Percentiles rank a stretch among this genome's conserved stretches.
Conservation (phyloP, 2,888 invertebrate genomes). For the Meteorus colon region DNA sequence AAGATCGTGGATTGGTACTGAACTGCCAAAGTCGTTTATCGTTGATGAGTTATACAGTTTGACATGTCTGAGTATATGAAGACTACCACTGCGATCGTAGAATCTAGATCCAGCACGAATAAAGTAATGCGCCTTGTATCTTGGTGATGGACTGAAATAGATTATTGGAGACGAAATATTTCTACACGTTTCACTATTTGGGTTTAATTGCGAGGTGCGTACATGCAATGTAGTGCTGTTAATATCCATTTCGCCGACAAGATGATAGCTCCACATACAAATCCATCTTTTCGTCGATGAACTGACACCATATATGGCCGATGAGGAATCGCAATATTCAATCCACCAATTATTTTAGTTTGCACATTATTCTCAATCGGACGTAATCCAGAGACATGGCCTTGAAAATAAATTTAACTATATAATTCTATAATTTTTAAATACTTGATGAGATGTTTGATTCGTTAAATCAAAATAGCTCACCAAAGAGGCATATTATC, state of each 20-base stretch:
- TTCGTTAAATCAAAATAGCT: constrained; percentile 23
- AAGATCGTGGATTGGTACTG: constrained; percentile 53
- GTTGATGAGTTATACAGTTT: background rate
- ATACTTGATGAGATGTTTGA: constrained; percentile 36
- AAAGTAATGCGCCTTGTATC: constrained; percentile 38
- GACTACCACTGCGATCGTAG: constrained; percentile 46
- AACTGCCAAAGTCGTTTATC: constrained; percentile 7
- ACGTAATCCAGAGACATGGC: constrained; percentile 13
- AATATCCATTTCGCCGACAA: constrained; percentile 55
- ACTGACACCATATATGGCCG: constrained; percentile 56
- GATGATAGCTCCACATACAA: constrained; percentile 57
- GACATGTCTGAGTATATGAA: constrained; percentile 44
- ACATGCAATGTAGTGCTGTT: constrained; percentile 61
- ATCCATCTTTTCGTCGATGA: constrained; percentile 40
- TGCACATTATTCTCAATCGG: background rate
- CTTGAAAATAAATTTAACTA: constrained; percentile 43
- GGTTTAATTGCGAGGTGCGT: constrained; percentile 26
- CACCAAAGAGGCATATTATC: constrained; percentile 38
- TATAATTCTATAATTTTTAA: constrained; percentile 27
- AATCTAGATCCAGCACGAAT: constrained; percentile 57
- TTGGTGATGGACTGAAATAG: constrained; percentile 7
- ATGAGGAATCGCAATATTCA: constrained; percentile 41
- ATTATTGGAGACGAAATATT: background rate
- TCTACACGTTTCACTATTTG: too few species aligned
- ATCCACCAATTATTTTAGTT: constrained; percentile 54